These are phyloP conservation scores for Pelodiscus sinensis DNA, from an alignment of 2,113 vertebrate species.

Conservation along the genomic window DNA sequence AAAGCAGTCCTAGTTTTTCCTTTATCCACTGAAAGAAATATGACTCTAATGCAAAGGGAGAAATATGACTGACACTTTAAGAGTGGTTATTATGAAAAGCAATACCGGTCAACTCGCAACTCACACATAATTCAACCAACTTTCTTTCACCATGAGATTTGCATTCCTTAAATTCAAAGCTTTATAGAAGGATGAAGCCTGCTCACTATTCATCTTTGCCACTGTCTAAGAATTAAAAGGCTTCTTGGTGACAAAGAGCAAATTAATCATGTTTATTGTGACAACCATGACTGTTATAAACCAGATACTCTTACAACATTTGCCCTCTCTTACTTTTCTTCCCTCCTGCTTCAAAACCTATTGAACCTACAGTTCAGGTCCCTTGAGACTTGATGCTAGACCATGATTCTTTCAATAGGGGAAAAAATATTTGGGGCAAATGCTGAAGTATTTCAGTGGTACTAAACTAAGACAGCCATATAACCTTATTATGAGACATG, in stretches of 20 bases:
- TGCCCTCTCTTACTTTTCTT: not conserved
- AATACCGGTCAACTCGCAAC: conserved; percentile 20
- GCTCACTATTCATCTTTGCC: conserved; percentile 61
- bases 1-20: not conserved
- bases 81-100: conserved; percentile 33
- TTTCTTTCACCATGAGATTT: conserved; percentile 41
- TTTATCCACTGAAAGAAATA: conserved; percentile 15
- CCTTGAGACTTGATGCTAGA: not conserved
- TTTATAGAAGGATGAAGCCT: conserved; percentile 39
- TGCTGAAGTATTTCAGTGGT: not conserved
- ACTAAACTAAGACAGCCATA: not conserved
- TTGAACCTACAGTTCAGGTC: not conserved
- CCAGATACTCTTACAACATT: conserved; percentile 59
- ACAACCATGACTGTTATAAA: conserved; percentile 69
- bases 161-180: conserved; percentile 53
- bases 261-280: conserved; percentile 73
- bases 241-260: conserved; percentile 60
- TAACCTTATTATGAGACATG: not conserved
- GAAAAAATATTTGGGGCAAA: not conserved
- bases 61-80: conserved; percentile 34
- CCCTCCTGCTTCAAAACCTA: conserved; percentile 15
- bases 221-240: conserved; percentile 59
- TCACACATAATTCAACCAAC: conserved; percentile 26
- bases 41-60: not conserved
- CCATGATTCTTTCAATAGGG: not conserved